A percentile compares a stretch with the other conserved stretches of the same genome.
These are phyloP conservation scores for Linurgus olivaceus DNA, from an alignment of 2,797 vertebrate species.

Conservation along the genomic window DNA sequence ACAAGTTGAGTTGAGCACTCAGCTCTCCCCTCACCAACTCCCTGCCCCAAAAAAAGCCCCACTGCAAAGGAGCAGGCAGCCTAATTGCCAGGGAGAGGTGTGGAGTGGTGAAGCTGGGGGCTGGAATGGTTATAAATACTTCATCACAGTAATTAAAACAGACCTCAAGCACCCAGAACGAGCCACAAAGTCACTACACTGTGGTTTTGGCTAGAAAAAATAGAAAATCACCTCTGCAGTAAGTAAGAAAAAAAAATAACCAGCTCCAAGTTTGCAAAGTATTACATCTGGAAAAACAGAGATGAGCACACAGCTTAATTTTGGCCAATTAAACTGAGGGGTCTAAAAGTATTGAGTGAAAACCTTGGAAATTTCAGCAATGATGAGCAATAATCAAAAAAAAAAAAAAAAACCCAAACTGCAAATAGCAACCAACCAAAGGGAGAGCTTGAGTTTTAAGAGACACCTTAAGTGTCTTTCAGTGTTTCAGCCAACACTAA, in stretches of 20 bases:
- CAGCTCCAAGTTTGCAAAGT: background rate
- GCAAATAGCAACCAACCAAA: background rate
- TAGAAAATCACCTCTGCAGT: background rate
- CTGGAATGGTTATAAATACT: background rate
- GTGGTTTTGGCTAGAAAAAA: background rate
- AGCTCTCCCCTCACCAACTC: no score
- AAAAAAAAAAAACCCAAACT: rapidly evolving
- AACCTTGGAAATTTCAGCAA: background rate
- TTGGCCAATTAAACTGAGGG: background rate
- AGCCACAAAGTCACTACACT: background rate
- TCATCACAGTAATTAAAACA: background rate
- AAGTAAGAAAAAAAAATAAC: background rate
- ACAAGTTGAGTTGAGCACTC: background rate
- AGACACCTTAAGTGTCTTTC: background rate
- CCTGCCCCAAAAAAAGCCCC: background rate
- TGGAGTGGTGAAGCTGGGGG: background rate
- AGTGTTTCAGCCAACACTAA: background rate
- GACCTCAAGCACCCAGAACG: background rate
- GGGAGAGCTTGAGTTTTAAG: background rate
- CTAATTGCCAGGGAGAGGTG: background rate
- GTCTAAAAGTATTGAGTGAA: background rate
- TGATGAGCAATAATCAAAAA: background rate
- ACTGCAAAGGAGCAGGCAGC: background rate
- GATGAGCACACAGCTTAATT: rapidly evolving
- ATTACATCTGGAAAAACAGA: background rate